phyloP scores from a whole-genome alignment of 2,888 invertebrate species.

The Acleris holmiana region DNA sequence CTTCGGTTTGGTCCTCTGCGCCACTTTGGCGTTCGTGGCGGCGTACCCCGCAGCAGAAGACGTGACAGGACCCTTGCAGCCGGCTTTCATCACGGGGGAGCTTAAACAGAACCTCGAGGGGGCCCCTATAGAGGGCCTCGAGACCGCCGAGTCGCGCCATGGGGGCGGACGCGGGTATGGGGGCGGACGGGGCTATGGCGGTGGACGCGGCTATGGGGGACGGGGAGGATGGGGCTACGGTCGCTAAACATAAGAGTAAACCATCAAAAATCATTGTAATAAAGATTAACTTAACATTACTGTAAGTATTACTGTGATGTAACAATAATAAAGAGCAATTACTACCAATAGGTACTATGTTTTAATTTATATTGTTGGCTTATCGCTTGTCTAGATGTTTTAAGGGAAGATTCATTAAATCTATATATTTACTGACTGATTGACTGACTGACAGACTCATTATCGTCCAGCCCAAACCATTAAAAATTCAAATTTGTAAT shows the following conservation, averaged over 20 bases:
- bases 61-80: constrained; percentile 21
- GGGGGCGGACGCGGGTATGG: constrained; percentile 18
- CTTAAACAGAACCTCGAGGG: constrained; percentile 38
- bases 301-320: neutral
- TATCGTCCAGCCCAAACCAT: too few species aligned
- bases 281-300: neutral
- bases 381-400: neutral
- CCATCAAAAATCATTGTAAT: too few species aligned
- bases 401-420: neutral
- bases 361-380: neutral
- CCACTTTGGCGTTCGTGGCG: constrained; percentile 54
- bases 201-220: constrained; percentile 26
- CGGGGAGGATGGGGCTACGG: constrained; percentile 31
- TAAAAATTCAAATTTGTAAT: too few species aligned
- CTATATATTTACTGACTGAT: too few species aligned
- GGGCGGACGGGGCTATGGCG: constrained; percentile 27
- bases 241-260: constrained; percentile 13
- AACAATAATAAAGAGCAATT: neutral
- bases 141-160: neutral
- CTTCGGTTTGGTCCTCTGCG: constrained; percentile 55
- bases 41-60: constrained; percentile 50
- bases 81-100: constrained; percentile 32
- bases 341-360: neutral
- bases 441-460: too few species aligned
- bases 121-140: constrained; percentile 11